Evolutionary conservation across 30 jellyfish, hydroid and myxozoan species (phyloP).

Genomic region (Aurelia coerulea): DNA sequence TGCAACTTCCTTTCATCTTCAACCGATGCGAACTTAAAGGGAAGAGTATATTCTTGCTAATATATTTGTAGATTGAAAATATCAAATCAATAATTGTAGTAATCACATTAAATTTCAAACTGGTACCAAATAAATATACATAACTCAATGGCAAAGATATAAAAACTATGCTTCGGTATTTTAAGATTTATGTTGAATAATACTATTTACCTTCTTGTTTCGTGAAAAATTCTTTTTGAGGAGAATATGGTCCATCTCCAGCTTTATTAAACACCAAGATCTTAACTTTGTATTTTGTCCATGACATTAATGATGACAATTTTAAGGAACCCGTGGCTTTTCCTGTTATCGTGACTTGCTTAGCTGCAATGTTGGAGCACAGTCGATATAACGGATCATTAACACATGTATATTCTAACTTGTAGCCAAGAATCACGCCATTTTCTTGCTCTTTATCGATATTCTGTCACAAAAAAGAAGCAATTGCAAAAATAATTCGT

Average conservation of each 20-base stretch:
- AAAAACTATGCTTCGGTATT: no score
- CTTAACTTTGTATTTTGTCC: slow-evolving; percentile 54
- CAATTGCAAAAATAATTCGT: no score
- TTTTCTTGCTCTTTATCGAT: slow-evolving; percentile 38
- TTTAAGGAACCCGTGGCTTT: neutral
- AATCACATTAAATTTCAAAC: no score
- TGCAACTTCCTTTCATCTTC: no score
- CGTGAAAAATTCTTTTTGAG: slow-evolving; percentile 11
- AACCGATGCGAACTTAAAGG: no score
- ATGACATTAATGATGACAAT: slow-evolving; percentile 29
- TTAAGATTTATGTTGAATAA: no score
- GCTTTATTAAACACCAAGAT: slow-evolving; percentile 47
- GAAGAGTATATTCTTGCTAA: no score
- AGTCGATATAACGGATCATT: slow-evolving; percentile 18
- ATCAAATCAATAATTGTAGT: no score
- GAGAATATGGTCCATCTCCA: slow-evolving; percentile 58
- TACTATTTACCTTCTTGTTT: slow-evolving; percentile 41
- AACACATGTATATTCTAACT: slow-evolving; percentile 26
- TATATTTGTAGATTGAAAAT: no score
- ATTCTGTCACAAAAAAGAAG: slow-evolving; percentile 10
- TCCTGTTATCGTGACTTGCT: slow-evolving; percentile 14
- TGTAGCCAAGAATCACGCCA: slow-evolving; percentile 63
- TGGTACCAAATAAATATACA: no score
- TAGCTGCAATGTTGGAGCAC: neutral
- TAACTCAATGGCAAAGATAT: no score